These are phyloP conservation scores for Leptopilina drosophilae DNA, from an alignment of 2,888 invertebrate genomes.

Conservation along the genomic window DNA sequence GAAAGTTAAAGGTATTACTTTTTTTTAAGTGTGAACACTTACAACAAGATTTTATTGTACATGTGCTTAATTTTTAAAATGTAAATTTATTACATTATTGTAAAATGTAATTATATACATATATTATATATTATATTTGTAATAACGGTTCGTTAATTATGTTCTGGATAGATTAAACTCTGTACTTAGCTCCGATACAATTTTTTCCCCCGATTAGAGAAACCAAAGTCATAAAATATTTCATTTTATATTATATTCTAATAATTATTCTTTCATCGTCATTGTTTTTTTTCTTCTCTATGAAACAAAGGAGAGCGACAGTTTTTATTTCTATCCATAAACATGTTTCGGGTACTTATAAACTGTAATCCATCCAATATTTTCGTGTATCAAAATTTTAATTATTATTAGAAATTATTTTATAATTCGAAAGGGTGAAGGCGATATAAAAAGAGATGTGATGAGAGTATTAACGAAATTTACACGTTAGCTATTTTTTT, in stretches of 20 bases:
- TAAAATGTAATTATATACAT: conserved; percentile 35
- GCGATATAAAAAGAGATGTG: conserved; percentile 14
- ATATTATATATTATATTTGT: background rate
- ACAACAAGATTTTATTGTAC: conserved; percentile 39
- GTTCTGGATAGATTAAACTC: conserved; percentile 33
- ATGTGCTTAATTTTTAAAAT: conserved; percentile 38
- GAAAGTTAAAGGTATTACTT: conserved; percentile 40
- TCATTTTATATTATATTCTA: background rate
- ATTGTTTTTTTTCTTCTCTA: conserved; percentile 12
- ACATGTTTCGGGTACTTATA: conserved; percentile 34
- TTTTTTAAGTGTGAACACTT: conserved; percentile 31
- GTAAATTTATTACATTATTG: conserved; percentile 31
- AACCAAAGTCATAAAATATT: conserved; percentile 23
- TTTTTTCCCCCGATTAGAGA: conserved; percentile 14
- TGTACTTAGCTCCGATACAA: conserved; percentile 4
- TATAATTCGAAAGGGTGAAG: conserved; percentile 6
- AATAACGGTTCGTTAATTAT: conserved; percentile 31
- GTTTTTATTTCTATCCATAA: conserved; percentile 24
- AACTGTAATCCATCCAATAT: conserved; percentile 13
- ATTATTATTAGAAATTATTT: background rate
- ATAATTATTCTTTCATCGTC: too few species aligned
- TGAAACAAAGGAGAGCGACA: background rate
- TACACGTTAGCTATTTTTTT: conserved; percentile 16
- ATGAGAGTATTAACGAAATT: conserved; percentile 39
- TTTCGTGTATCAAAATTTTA: conserved; percentile 15